These are phyloP conservation scores for Chiridota heheva DNA, from an alignment of 35 echinoderm and acorn worm species.

Conservation along the genomic window DNA sequence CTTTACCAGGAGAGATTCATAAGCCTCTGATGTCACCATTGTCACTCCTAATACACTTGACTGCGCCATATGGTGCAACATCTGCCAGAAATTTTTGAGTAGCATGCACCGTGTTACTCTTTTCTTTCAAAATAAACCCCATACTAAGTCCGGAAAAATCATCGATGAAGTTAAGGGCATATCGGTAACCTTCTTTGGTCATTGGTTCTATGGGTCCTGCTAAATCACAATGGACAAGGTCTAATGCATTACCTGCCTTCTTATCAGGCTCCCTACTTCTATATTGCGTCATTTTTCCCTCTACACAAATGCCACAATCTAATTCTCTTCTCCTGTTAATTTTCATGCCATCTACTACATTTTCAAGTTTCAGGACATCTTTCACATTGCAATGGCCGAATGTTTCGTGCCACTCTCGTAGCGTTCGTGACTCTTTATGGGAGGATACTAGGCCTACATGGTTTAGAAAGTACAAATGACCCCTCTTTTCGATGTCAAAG, in stretches of 20 bases:
- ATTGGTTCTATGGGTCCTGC: slow-evolving; percentile 23
- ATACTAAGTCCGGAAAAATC: slow-evolving; percentile 59
- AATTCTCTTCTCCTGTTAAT: slow-evolving; percentile 11
- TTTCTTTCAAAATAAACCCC: slow-evolving; percentile 50
- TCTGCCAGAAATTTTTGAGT: slow-evolving; percentile 18
- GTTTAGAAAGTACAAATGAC: slow-evolving; percentile 35
- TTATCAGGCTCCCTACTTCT: slow-evolving; percentile 46
- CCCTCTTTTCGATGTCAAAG: slow-evolving; percentile 27
- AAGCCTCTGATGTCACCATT: slow-evolving; percentile 14
- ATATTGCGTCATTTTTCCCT: slow-evolving; percentile 50
- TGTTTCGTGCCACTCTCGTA: slow-evolving; percentile 1
- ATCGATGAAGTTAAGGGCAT: slow-evolving; percentile 46
- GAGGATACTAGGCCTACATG: neutral
- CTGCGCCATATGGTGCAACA: slow-evolving; percentile 3
- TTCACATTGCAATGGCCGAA: slow-evolving; percentile 21
- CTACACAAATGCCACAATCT: slow-evolving; percentile 33
- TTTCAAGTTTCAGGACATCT: slow-evolving; percentile 30
- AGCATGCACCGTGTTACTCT: slow-evolving; percentile 12
- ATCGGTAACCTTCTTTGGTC: slow-evolving; percentile 49
- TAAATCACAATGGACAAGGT: slow-evolving; percentile 34
- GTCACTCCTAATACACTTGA: slow-evolving; percentile 39
- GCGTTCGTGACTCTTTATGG: neutral
- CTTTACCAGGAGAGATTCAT: slow-evolving; percentile 25
- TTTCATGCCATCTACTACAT: slow-evolving; percentile 18
- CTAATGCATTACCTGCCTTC: neutral